These are phyloP conservation scores for Abramis brama DNA, from an alignment of 2,113 vertebrate species.

Conservation along the genomic window DNA sequence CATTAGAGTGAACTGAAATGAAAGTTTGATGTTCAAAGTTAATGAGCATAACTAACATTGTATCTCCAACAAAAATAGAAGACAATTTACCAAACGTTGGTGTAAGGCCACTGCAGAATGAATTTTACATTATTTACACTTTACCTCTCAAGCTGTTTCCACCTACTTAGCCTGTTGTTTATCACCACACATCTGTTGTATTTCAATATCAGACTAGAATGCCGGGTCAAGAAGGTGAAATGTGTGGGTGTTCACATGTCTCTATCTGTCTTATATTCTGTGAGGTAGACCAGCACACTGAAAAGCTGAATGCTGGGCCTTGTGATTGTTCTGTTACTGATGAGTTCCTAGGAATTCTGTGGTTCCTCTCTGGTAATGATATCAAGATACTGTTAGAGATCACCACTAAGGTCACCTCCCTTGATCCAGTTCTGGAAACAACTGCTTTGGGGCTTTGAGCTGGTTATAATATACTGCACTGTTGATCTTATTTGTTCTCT, in stretches of 20 bases:
- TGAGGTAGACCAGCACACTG: background rate
- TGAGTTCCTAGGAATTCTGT: background rate
- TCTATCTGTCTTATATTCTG: background rate
- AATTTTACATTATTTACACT: slow-evolving; percentile 14
- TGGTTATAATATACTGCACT: background rate
- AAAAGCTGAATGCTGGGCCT: background rate
- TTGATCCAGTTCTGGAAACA: background rate
- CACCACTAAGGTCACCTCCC: background rate
- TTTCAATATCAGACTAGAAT: background rate
- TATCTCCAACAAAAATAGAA: background rate
- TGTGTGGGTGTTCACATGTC: slow-evolving; percentile 21
- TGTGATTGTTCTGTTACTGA: background rate
- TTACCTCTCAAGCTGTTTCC: slow-evolving; percentile 25
- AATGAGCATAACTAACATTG: background rate
- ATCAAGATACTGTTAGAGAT: background rate
- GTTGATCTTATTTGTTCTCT: background rate
- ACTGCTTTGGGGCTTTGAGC: background rate
- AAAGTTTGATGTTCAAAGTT: background rate
- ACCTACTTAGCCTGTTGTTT: slow-evolving; percentile 30
- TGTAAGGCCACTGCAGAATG: background rate
- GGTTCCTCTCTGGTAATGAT: slow-evolving; percentile 5
- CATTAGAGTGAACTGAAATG: background rate
- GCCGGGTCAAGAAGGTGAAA: slow-evolving; percentile 30
- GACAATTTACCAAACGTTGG: background rate
- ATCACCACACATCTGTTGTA: slow-evolving; percentile 16